phyloP scores from a whole-genome alignment of 2,113 vertebrate genomes.

The Trochalopteron elliotii region DNA sequence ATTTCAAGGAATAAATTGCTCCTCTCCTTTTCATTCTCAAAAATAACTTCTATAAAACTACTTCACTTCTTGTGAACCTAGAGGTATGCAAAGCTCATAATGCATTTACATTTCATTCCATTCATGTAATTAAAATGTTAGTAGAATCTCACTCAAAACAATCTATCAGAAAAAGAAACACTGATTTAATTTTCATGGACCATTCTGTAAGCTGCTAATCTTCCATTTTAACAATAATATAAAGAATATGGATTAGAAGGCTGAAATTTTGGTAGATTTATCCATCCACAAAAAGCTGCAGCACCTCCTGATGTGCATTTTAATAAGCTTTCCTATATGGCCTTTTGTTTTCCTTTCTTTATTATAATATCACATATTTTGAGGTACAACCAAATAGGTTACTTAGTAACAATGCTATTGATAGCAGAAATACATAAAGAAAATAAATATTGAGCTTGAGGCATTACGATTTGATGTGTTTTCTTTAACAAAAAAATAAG shows the following conservation, averaged over 20 bases:
- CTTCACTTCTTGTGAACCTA: background rate
- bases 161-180: conserved; percentile 20
- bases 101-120: background rate
- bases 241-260: background rate
- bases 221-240: conserved; percentile 1
- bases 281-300: background rate
- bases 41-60: background rate
- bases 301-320: background rate
- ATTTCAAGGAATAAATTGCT: background rate
- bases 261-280: conserved; percentile 10
- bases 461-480: background rate
- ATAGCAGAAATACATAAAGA: background rate
- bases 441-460: background rate
- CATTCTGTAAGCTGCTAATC: background rate
- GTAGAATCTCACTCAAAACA: conserved; percentile 38
- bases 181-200: conserved; percentile 22
- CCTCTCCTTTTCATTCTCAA: background rate
- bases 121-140: conserved; percentile 51
- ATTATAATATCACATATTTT: background rate
- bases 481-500: background rate
- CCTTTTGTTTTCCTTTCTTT: background rate
- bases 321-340: background rate
- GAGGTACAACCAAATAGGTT: background rate
- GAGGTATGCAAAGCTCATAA: background rate
- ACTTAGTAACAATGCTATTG: background rate